These are phyloP conservation scores for Lottia gigantea DNA, from an alignment of 2,888 invertebrate genomes.

Conservation along the genomic window DNA sequence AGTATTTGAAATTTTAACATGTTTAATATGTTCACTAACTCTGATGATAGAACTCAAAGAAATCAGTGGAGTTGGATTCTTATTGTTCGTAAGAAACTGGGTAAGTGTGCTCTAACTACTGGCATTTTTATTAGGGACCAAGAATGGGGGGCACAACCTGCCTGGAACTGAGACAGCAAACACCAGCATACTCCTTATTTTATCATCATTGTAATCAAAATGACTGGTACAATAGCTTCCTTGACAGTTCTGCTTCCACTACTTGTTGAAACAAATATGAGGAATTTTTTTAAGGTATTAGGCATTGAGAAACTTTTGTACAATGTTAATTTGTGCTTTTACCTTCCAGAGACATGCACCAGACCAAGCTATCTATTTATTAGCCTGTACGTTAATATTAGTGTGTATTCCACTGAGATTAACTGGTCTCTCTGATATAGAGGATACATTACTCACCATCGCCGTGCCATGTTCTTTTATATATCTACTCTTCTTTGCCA, in stretches of 20 bases:
- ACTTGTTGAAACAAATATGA: too few relatives aligned
- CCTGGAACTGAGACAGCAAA: too few relatives aligned
- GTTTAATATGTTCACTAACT: constrained; percentile 87
- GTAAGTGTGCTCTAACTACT: constrained; percentile 71
- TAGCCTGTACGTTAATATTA: constrained; percentile 89
- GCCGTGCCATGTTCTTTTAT: constrained; percentile 98
- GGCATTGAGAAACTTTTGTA: too few relatives aligned
- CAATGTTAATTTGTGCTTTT: constrained; percentile 24
- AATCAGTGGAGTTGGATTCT: constrained; percentile 91
- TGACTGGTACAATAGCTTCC: too few relatives aligned
- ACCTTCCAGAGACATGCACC: constrained; percentile 86
- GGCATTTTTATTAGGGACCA: too few relatives aligned
- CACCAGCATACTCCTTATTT: too few relatives aligned
- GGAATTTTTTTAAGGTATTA: too few relatives aligned
- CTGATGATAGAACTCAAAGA: constrained; percentile 92
- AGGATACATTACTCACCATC: constrained; percentile 91
- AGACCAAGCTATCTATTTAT: constrained; percentile 91
- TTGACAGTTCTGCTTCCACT: too few relatives aligned
- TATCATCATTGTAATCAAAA: too few relatives aligned
- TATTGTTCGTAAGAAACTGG: constrained; percentile 90
- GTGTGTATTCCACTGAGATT: constrained; percentile 87
- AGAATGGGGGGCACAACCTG: too few relatives aligned
- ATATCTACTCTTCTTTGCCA: constrained; percentile 97
- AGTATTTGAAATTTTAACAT: constrained; percentile 85
- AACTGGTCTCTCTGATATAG: constrained; percentile 72